Evolutionary conservation across 2,888 invertebrate genomes (phyloP).

Genomic region (Melinaea menophilus): DNA sequence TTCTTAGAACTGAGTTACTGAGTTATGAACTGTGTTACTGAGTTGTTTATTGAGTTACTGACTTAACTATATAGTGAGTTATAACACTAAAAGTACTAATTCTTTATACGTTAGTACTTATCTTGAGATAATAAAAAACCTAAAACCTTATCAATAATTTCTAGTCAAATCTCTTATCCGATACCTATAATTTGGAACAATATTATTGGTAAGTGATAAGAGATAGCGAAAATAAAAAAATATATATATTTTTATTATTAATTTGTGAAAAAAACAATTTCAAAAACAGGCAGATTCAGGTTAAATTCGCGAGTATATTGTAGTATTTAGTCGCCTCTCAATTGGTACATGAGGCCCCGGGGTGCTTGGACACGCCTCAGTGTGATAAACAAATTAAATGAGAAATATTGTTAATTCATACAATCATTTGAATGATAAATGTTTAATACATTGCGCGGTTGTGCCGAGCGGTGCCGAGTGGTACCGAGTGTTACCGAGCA

Average conservation of each 20-base stretch:
- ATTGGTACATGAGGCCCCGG: conserved; percentile 58
- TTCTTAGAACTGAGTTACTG: too few species aligned
- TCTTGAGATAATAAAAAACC: conserved; percentile 22
- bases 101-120: conserved; percentile 8
- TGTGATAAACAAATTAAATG: conserved; percentile 28
- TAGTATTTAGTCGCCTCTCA: conserved; percentile 37
- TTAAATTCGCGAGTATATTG: conserved; percentile 18
- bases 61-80: too few species aligned
- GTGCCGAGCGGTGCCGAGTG: conserved; percentile 9
- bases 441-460: conserved; percentile 43
- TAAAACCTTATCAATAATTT: conserved; percentile 13
- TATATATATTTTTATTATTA: neutral
- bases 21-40: too few species aligned
- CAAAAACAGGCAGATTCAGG: conserved; percentile 15
- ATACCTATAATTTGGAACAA: too few species aligned
- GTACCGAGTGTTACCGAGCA: conserved; percentile 38
- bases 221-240: too few species aligned
- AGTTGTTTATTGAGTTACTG: too few species aligned
- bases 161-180: too few species aligned
- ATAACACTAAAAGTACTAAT: too few species aligned
- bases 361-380: conserved; percentile 69
- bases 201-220: too few species aligned
- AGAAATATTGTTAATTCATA: conserved; percentile 32
- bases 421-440: conserved; percentile 33
- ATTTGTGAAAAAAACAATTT: neutral